These are phyloP conservation scores for Microcebus murinus DNA, from an alignment of 2,113 vertebrate genomes.

Conservation along the genomic window DNA sequence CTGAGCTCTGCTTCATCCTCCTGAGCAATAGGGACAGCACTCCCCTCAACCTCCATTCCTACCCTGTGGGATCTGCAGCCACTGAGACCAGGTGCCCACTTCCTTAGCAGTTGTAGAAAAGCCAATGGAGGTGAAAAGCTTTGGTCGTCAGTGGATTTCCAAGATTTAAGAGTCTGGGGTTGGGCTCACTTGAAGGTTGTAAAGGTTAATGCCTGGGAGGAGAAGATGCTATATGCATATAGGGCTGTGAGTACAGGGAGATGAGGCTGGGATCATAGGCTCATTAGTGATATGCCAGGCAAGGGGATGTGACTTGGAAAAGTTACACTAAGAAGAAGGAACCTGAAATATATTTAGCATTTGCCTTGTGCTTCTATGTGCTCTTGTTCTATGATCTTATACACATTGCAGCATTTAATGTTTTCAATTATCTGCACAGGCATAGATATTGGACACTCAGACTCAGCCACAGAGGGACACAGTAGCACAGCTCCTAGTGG, in stretches of 20 bases:
- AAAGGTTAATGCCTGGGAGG: not conserved
- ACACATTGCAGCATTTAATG: not conserved
- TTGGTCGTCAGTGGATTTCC: not conserved
- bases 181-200: not conserved
- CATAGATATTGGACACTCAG: not conserved
- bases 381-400: not conserved
- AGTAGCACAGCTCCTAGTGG: not conserved
- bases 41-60: fast-evolving
- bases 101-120: not conserved
- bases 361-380: fast-evolving
- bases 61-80: not conserved
- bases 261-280: not conserved
- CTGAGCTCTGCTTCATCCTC: not conserved
- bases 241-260: not conserved
- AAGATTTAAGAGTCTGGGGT: not conserved
- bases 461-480: not conserved
- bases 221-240: not conserved
- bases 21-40: not conserved
- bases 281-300: too few relatives aligned
- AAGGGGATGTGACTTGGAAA: not conserved
- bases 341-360: not conserved
- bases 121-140: not conserved
- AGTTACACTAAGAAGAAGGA: not conserved
- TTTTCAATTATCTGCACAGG: not conserved
- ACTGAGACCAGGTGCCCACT: not conserved